Base-by-base conservation (phyloP, 2,113 vertebrate genomes). In the Lontra canadensis region DNA sequence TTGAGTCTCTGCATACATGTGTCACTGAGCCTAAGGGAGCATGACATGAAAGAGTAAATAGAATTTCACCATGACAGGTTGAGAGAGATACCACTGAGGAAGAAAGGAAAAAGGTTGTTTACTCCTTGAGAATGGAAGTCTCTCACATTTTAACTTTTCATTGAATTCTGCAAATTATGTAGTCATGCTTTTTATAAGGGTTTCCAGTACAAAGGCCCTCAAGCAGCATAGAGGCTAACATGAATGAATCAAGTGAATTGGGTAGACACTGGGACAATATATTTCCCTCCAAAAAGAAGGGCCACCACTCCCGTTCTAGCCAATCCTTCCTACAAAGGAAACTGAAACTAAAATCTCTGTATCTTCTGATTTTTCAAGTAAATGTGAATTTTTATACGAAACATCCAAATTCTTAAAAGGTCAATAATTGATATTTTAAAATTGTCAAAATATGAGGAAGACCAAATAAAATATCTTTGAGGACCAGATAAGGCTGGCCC, bases 341-440 rank as follows among this genome's bases (percentile, higher is more conserved):
- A 20, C 4, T 67, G 18, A 65, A 74, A 1, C 47, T 52, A 18
- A 34, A 88, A 4, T 57, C 76, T 13, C 7, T 42, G 26, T 61
- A 36, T 15, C n/a, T 84, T 65, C 31, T 74, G 20, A 57, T 20
- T 67, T 74, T 88, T 88, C 63, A 79, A 59, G 52, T 76, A 52
- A 73, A 90, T 67, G 12, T 79, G 71, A 83, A 86, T 49, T 67
- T 80, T 92, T 85, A 42, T 39, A n/a, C 69, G 11, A 82, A 71
- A 61, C 31, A 78, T 21, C 3, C 39, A 26, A 59, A 25, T 23
- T 25, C 61, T 94, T 57, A 55, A 44, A 97, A 89, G 23, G 11
- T 57, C 61, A 57, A 78, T 55, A 36, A 14, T 67, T 63, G 42
- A 31, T 4, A 29, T 71, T 44, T 14, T 0, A 0, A n/a, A 84